A percentile compares a stretch with the other conserved stretches of the same genome.
Conservation (phyloP, 2,113 vertebrate species). For the Cephalopholis sonnerati region DNA sequence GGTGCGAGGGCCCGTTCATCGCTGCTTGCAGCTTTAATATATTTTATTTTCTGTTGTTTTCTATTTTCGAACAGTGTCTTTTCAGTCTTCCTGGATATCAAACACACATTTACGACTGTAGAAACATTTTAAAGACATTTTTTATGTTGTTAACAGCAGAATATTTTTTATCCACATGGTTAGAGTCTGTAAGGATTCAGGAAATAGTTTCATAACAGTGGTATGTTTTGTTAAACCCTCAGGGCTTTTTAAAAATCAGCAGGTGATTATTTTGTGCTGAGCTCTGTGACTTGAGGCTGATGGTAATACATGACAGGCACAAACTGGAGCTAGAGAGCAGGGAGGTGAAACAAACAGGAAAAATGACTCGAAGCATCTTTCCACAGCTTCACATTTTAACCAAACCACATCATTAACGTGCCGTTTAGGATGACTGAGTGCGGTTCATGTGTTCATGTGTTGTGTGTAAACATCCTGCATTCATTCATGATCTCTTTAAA, state of each 20-base stretch:
- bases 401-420: background rate
- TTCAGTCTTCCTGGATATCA: too few species aligned
- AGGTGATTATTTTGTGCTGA: too few species aligned
- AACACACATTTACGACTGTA: background rate
- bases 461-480: background rate
- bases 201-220: background rate
- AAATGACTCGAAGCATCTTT: background rate
- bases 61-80: too few species aligned
- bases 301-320: too few species aligned
- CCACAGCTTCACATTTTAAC: background rate
- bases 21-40: too few species aligned
- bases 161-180: background rate
- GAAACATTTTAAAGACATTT: background rate
- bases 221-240: background rate
- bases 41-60: too few species aligned
- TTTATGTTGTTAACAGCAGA: background rate
- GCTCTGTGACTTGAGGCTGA: too few species aligned
- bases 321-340: too few species aligned
- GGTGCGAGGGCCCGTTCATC: too few species aligned
- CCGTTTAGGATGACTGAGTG: background rate
- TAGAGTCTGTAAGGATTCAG: background rate
- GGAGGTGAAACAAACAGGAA: too few species aligned
- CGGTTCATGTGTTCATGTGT: background rate
- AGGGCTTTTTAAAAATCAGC: too few species aligned
- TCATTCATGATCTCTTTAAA: slow-evolving; percentile 4